Evolutionary conservation across 2,113 vertebrate genomes (phyloP), one percentile per base, ranked within the genome.

Genomic region (Spea multiplicata): DNA sequence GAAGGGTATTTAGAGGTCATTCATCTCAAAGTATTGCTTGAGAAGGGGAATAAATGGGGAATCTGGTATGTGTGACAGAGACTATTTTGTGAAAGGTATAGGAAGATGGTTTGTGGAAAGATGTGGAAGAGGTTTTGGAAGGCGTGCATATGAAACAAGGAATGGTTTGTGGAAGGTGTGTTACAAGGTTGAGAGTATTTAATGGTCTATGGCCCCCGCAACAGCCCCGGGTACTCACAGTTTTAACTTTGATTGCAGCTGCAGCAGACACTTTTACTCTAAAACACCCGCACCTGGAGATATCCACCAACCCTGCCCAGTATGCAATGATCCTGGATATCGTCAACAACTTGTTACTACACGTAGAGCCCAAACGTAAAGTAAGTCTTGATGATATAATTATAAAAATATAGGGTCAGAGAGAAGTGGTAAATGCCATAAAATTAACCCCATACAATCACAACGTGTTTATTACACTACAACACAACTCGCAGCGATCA

Each of bases 291-390:
- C 96, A 99, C 83, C 88, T 99, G 71, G 97, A 99, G 91, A 98
- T 98, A 83, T 99, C 96, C 76, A 99, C 97, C 74, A 99, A 99
- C 87, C 97, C 97, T 0, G 96, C 95, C 0, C 97, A 99, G 84
- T 99, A 99, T 12, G 96, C 96, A 69, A 99, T 99, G 97, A 98
- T 99, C 86, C 91, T 99, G 59, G 97, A 99, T 84, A 99, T 99
- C 0, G 96, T 99, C 80, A 99, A 99, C 91, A 99, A 99, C 85
- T 87, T 99, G 70, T 86, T 99, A 74, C 90, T 99, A 69, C 97
- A 99, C 0, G 97, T 99, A 83, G 97, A 99, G 83, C 96, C 97
- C 79, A 95, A 96, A 66, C 94, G 97, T 83, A 99, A 99, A 94
- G 97, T 98, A 71, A 66, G 61, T 67, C 12, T 12, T 59, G 55